Percentiles rank a stretch among this genome's conserved stretches.
These are phyloP conservation scores for Patella ulyssiponensis DNA, from an alignment of 2,888 invertebrate genomes.

Conservation along the genomic window DNA sequence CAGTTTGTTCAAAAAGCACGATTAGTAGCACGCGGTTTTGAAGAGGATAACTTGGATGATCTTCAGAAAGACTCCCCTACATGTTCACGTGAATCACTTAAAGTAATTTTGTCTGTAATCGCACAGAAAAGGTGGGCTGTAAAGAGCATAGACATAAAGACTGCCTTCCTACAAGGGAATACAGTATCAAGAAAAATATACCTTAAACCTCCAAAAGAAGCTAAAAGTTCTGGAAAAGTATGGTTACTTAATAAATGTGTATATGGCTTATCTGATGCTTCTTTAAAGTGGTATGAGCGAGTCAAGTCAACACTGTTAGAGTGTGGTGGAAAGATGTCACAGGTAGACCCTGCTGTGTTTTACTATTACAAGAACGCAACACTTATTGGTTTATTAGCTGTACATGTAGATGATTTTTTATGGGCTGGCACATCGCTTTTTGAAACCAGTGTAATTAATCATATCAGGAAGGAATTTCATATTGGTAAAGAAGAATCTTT, in stretches of 20 bases:
- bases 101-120: conserved; percentile 7
- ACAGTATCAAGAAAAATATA: neutral
- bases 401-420: conserved; percentile 27
- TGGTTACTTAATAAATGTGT: conserved; percentile 23
- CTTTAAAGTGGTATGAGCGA: conserved; percentile 16
- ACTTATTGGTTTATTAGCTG: conserved; percentile 16
- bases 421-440: conserved; percentile 22
- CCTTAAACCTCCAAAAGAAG: conserved; percentile 12
- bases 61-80: neutral
- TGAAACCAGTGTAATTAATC: conserved; percentile 16
- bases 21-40: neutral
- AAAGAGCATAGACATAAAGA: conserved; percentile 3
- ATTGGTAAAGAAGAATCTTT: conserved; percentile 21
- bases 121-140: conserved; percentile 13
- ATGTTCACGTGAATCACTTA: neutral
- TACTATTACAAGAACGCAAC: conserved; percentile 12
- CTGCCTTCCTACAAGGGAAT: conserved; percentile 16
- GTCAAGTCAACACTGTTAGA: conserved; percentile 8
- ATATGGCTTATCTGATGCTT: conserved; percentile 14
- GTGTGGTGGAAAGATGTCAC: conserved; percentile 5
- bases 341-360: conserved; percentile 23
- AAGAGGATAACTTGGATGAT: neutral
- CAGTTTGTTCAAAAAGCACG: neutral
- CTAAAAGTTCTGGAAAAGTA: conserved; percentile 1
- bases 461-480: conserved; percentile 10